Percentiles rank a stretch among this genome's conserved stretches.
Conservation (phyloP, 2,797 vertebrate genomes). For the Balearica regulorum region DNA sequence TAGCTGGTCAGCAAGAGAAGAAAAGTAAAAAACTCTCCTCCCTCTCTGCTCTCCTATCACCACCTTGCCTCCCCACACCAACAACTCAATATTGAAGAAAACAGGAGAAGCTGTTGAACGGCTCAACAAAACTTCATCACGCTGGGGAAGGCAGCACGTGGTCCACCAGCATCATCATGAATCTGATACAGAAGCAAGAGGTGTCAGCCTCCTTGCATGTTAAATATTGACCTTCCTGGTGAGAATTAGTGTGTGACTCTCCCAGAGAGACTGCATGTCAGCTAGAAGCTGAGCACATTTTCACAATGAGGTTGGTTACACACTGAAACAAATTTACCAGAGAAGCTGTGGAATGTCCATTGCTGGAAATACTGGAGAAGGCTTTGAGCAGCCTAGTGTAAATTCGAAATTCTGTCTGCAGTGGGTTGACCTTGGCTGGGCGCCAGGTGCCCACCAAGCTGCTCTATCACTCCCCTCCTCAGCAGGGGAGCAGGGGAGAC, state of each 20-base stretch:
- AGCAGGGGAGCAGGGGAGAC: too few relatives aligned
- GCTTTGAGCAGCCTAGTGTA: not conserved
- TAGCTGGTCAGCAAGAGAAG: not conserved
- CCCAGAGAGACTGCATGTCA: not conserved
- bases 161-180: not conserved
- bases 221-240: not conserved
- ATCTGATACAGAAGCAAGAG: not conserved
- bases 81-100: not conserved
- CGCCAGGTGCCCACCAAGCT: too few relatives aligned
- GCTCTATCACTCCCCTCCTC: too few relatives aligned
- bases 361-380: not conserved
- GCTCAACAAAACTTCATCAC: not conserved
- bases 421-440: too few relatives aligned
- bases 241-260: not conserved
- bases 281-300: not conserved
- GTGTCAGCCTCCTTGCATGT: not conserved
- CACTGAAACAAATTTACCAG: not conserved
- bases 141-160: not conserved
- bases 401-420: not conserved
- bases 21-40: not conserved
- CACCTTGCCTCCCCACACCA: accelerated
- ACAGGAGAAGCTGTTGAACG: not conserved
- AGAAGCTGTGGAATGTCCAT: not conserved
- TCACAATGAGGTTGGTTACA: accelerated
- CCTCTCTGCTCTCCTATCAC: not conserved